These are phyloP conservation scores for Agrochola circellaris DNA, from an alignment of 2,888 invertebrate genomes.

Conservation along the genomic window DNA sequence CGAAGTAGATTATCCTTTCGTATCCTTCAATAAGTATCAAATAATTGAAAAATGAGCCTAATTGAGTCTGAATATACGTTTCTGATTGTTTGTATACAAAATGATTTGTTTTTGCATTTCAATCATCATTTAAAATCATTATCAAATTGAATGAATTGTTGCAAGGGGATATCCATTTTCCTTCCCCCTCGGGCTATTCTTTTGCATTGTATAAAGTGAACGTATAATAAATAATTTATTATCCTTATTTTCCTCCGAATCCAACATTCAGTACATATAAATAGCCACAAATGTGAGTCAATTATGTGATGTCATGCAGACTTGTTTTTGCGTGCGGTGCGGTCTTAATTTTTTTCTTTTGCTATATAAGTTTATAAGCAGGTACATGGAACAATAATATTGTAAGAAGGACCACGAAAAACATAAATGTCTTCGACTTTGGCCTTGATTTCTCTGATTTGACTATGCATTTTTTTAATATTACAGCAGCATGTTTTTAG, in stretches of 20 bases:
- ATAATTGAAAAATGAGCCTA: not conserved
- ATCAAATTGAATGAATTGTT: not conserved
- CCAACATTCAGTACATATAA: not conserved
- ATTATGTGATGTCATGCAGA: slow-evolving; percentile 16
- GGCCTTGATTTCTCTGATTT: slow-evolving; percentile 11
- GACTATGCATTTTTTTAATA: slow-evolving; percentile 6
- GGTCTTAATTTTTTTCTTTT: not conserved
- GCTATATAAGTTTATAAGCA: not conserved
- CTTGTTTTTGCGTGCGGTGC: slow-evolving; percentile 1
- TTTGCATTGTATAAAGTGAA: not conserved
- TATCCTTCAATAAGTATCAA: too few relatives aligned
- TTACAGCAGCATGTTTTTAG: not conserved
- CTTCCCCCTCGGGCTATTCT: too few relatives aligned
- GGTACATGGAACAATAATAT: not conserved
- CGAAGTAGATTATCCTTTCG: slow-evolving; percentile 1
- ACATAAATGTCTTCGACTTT: not conserved
- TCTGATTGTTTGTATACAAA: not conserved
- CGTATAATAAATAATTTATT: not conserved
- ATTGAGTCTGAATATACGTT: too few relatives aligned
- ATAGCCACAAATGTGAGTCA: not conserved
- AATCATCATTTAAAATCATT: not conserved
- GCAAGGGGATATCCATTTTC: too few relatives aligned
- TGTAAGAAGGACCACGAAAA: not conserved
- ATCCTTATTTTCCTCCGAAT: slow-evolving; percentile 20
- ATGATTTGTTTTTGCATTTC: not conserved